A percentile compares a stretch with the other conserved stretches of the same genome.
phyloP scores from a whole-genome alignment of 2,888 invertebrate genomes.

The Cantharis rufa region DNA sequence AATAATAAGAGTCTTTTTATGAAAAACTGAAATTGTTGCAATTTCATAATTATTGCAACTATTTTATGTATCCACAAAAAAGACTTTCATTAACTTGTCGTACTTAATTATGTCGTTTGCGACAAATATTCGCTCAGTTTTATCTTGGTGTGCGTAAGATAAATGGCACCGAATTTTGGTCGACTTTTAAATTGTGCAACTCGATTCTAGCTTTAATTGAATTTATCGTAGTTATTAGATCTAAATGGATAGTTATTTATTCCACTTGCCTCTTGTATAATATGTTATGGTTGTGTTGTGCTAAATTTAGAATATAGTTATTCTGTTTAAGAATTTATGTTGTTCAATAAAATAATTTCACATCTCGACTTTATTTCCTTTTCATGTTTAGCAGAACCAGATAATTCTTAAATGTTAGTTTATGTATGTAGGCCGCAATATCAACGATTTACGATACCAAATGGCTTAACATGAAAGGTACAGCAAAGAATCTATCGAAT shows the following conservation, averaged over 20 bases:
- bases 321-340: slow-evolving; percentile 48
- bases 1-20: neutral
- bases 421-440: too few species aligned
- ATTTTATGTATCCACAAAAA: slow-evolving; percentile 13
- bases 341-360: slow-evolving; percentile 50
- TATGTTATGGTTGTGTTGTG: slow-evolving; percentile 53
- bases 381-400: neutral
- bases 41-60: slow-evolving; percentile 22
- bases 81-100: neutral
- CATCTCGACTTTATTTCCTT: slow-evolving; percentile 42
- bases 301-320: slow-evolving; percentile 48
- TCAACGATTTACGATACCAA: too few species aligned
- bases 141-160: slow-evolving; percentile 46
- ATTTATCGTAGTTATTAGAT: slow-evolving; percentile 36
- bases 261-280: slow-evolving; percentile 52
- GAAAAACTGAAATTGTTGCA: slow-evolving; percentile 15
- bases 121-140: slow-evolving; percentile 46
- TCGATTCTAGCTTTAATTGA: slow-evolving; percentile 27
- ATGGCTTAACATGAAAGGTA: too few species aligned
- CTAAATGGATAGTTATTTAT: slow-evolving; percentile 51
- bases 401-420: too few species aligned
- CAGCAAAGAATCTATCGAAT: too few species aligned
- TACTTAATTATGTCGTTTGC: neutral
- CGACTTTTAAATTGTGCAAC: slow-evolving; percentile 13
- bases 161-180: slow-evolving; percentile 47